Conservation (phyloP, 2,888 invertebrate genomes). For the Hermaeophaga mercurialis region DNA sequence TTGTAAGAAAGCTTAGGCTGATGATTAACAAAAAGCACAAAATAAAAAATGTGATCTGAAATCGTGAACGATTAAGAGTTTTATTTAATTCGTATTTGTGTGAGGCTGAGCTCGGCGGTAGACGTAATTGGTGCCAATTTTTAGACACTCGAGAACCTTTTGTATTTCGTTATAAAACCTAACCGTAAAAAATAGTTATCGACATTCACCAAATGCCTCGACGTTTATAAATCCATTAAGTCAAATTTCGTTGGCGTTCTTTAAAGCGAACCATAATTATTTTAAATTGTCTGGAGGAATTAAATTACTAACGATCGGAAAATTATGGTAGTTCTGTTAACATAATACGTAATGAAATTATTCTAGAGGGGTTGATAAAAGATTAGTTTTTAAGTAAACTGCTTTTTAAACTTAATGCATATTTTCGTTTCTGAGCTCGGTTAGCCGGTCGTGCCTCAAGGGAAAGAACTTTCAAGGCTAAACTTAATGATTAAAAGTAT, state of each 20-base stretch:
- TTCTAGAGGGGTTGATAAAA: conserved; percentile 20
- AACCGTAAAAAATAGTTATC: conserved; percentile 27
- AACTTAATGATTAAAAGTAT: neutral
- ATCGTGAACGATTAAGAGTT: neutral
- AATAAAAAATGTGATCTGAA: neutral
- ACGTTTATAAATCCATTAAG: conserved; percentile 32
- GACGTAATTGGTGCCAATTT: conserved; percentile 27
- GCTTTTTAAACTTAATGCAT: conserved; percentile 13
- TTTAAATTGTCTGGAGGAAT: conserved; percentile 24
- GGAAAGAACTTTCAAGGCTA: neutral
- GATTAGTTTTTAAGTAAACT: conserved; percentile 18
- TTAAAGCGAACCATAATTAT: conserved; percentile 22
- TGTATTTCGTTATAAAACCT: conserved; percentile 15
- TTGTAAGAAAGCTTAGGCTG: no score
- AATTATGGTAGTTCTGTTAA: conserved; percentile 25
- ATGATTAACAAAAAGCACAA: neutral
- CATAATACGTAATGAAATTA: conserved; percentile 23
- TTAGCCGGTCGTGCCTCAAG: neutral
- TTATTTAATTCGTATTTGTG: neutral
- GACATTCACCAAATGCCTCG: conserved; percentile 29
- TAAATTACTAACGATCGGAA: conserved; percentile 24
- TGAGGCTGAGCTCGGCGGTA: neutral
- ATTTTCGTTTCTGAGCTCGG: conserved; percentile 6
- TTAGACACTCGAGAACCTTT: conserved; percentile 26
- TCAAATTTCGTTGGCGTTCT: conserved; percentile 18